A percentile compares a stretch with the other conserved stretches of the same genome.
phyloP scores from a whole-genome alignment of 2,113 vertebrate species.

The Shinisaurus crocodilurus region DNA sequence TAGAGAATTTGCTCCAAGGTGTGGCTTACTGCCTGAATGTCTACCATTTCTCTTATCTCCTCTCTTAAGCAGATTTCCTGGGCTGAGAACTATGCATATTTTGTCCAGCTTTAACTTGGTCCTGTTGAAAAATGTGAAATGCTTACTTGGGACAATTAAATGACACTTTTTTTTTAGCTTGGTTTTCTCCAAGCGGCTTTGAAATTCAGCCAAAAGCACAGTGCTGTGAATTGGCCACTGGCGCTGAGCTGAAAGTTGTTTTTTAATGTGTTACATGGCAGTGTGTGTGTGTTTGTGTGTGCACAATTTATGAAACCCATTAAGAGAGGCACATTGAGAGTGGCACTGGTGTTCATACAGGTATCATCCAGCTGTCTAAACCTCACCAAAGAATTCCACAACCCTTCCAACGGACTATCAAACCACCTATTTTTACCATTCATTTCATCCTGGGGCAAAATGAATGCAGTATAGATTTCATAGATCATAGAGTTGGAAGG shows the following conservation, averaged over 20 bases:
- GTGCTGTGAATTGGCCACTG: background rate
- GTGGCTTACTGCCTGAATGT: background rate
- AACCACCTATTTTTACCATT: background rate
- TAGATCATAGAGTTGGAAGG: too few species aligned
- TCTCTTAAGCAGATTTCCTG: background rate
- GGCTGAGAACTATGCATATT: conserved; percentile 23
- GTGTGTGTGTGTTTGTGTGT: background rate
- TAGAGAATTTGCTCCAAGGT: background rate
- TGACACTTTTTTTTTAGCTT: background rate
- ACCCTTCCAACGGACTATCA: background rate
- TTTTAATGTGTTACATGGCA: background rate
- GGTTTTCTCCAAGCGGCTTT: background rate
- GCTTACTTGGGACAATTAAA: background rate
- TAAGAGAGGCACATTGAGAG: background rate
- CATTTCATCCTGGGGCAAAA: background rate
- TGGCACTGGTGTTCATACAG: background rate
- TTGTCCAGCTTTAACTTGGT: conserved; percentile 20
- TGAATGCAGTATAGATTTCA: too few species aligned
- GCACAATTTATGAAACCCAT: background rate
- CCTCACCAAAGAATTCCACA: conserved; percentile 13
- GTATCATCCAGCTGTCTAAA: background rate
- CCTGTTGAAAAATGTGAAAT: conserved; percentile 19
- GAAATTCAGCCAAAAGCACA: background rate
- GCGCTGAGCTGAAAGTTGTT: background rate
- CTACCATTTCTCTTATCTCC: background rate